phyloP scores from a whole-genome alignment of 2,888 invertebrate species.

The Lycaena phlaeas region DNA sequence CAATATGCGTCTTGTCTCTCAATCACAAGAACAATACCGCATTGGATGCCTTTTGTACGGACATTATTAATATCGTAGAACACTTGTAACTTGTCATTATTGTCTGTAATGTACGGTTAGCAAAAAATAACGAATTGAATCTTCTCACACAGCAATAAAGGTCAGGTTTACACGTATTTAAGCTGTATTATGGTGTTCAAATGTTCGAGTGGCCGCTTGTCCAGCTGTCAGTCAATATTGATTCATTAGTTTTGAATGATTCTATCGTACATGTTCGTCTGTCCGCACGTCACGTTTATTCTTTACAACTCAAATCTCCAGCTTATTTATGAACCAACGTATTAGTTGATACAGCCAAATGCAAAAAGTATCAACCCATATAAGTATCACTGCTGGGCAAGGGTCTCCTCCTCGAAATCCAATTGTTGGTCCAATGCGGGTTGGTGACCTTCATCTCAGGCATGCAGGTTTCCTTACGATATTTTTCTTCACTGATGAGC shows the following conservation, averaged over 20 bases:
- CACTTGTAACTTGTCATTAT: conserved; percentile 67
- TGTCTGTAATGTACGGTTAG: conserved; percentile 51
- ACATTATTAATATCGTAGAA: conserved; percentile 11
- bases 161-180: conserved; percentile 2
- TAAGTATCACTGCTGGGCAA: too few species aligned
- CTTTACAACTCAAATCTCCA: neutral
- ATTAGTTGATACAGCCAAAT: too few species aligned
- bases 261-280: neutral
- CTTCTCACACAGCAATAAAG: neutral
- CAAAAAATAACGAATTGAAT: conserved; percentile 12
- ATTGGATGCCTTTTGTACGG: conserved; percentile 2
- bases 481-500: too few species aligned
- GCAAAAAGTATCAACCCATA: too few species aligned
- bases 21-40: conserved; percentile 18
- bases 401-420: too few species aligned
- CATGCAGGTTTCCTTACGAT: too few species aligned
- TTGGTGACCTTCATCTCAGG: too few species aligned
- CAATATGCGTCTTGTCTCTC: conserved; percentile 24
- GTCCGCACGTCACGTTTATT: neutral
- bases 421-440: too few species aligned
- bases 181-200: neutral
- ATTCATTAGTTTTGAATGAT: conserved; percentile 6
- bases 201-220: neutral
- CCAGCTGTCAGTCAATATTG: conserved; percentile 1
- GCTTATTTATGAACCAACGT: too few species aligned